Percentiles rank a stretch among this genome's conserved stretches.
phyloP scores from a whole-genome alignment of 2,888 invertebrate genomes.

The Harmothoe impar region DNA sequence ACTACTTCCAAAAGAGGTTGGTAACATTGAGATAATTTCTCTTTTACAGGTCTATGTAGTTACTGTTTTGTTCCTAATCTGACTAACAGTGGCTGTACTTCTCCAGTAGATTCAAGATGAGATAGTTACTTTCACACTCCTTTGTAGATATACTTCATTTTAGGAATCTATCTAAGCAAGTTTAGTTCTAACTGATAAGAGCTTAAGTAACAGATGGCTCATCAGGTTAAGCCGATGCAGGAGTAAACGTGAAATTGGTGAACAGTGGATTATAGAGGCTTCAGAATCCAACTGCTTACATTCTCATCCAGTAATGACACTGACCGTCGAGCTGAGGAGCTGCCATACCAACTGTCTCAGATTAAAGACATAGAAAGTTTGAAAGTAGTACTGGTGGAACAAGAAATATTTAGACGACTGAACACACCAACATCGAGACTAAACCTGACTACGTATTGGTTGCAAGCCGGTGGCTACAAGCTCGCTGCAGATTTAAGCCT shows the following conservation, averaged over 20 bases:
- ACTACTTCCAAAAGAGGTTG: slow-evolving; percentile 71
- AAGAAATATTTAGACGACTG: slow-evolving; percentile 71
- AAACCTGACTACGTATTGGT: slow-evolving; percentile 73
- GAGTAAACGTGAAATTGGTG: too few relatives aligned
- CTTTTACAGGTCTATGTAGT: background rate
- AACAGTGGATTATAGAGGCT: too few relatives aligned
- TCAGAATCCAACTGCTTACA: too few relatives aligned
- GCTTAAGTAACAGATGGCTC: too few relatives aligned
- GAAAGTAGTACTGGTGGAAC: slow-evolving; percentile 68
- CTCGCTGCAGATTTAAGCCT: slow-evolving; percentile 69
- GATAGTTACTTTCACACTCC: too few relatives aligned
- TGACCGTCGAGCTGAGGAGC: slow-evolving; percentile 72
- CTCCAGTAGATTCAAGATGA: too few relatives aligned
- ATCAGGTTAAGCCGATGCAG: too few relatives aligned
- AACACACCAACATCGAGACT: slow-evolving; percentile 71
- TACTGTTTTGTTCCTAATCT: too few relatives aligned
- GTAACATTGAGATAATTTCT: slow-evolving; percentile 27
- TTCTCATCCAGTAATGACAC: slow-evolving; percentile 68
- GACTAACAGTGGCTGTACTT: too few relatives aligned
- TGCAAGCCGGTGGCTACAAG: slow-evolving; percentile 72
- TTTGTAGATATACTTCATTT: too few relatives aligned
- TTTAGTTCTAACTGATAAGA: too few relatives aligned
- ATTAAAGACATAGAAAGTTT: slow-evolving; percentile 69
- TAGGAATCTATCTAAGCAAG: too few relatives aligned
- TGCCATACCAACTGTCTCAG: slow-evolving; percentile 72